These are phyloP conservation scores for Apolygus lucorum DNA, from an alignment of 1,140 invertebrate species.

Conservation along the genomic window DNA sequence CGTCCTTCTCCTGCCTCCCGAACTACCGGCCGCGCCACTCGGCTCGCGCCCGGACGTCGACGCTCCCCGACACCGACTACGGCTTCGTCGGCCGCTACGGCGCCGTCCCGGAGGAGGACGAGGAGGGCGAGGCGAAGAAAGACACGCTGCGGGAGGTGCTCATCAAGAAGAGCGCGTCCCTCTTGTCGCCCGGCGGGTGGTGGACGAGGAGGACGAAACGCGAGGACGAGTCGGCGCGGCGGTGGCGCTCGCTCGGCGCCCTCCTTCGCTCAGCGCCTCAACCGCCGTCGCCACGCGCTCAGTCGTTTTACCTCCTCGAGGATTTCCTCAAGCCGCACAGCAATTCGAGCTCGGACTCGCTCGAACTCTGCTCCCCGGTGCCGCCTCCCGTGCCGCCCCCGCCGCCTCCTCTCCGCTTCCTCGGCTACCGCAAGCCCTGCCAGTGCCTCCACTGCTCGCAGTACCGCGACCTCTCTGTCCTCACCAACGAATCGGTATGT, in stretches of 20 bases:
- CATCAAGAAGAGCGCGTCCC: constrained; percentile 40
- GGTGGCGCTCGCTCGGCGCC: constrained; percentile 45
- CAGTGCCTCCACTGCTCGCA: constrained; percentile 29
- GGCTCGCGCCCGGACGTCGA: constrained; percentile 42
- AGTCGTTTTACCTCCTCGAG: constrained; percentile 46
- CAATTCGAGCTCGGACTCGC: constrained; percentile 33
- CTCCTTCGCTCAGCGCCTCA: constrained; percentile 39
- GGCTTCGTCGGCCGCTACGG: constrained; percentile 33
- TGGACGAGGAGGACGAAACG: constrained; percentile 31
- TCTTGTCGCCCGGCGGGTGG: constrained; percentile 42
- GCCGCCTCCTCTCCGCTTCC: constrained; percentile 31
- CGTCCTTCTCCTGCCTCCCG: constrained; percentile 45
- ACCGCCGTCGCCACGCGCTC: constrained; percentile 39
- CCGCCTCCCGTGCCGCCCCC: constrained; percentile 32
- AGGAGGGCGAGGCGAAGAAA: constrained; percentile 36
- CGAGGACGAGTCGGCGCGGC: constrained; percentile 37
- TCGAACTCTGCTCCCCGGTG: constrained; percentile 33
- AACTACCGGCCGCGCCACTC: constrained; percentile 37
- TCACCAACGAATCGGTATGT: constrained; percentile 29
- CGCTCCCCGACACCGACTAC: constrained; percentile 39
- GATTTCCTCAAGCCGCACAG: constrained; percentile 44
- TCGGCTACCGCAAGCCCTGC: constrained; percentile 29
- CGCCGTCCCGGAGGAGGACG: constrained; percentile 33
- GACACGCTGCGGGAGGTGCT: constrained; percentile 38
- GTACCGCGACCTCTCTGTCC: constrained; percentile 25